phyloP scores from a whole-genome alignment of 2,888 invertebrate genomes.

The Stratiomys singularior region DNA sequence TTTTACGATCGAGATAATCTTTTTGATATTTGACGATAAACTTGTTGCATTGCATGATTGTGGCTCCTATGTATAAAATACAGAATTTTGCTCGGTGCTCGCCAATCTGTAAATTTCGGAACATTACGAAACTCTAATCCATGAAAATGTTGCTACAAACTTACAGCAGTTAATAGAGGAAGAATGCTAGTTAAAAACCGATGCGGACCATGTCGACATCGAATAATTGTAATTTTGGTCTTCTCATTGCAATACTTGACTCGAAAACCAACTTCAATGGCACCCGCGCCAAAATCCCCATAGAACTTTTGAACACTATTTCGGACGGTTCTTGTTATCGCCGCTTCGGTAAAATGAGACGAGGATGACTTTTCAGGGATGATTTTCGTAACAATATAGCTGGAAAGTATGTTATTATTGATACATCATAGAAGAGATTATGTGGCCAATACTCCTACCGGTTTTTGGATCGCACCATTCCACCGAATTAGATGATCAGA shows the following conservation, averaged over 20 bases:
- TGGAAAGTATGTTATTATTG: constrained; percentile 57
- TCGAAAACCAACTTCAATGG: constrained; percentile 76
- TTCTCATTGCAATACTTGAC: constrained; percentile 83
- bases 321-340: constrained; percentile 65
- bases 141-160: constrained; percentile 39
- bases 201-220: constrained; percentile 80
- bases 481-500: too few relatives aligned
- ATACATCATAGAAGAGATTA: not conserved
- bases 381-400: constrained; percentile 78
- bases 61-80: constrained; percentile 80
- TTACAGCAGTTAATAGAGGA: constrained; percentile 73
- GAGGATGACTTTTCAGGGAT: constrained; percentile 59
- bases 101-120: constrained; percentile 66
- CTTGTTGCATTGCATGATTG: constrained; percentile 81
- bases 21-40: constrained; percentile 77
- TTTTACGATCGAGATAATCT: constrained; percentile 72
- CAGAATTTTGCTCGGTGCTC: constrained; percentile 71
- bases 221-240: constrained; percentile 79
- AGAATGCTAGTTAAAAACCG: constrained; percentile 75
- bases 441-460: constrained; percentile 65
- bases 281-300: constrained; percentile 81
- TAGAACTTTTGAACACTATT: constrained; percentile 75
- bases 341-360: constrained; percentile 66
- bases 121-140: not conserved
- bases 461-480: constrained; percentile 76